phyloP scores from a whole-genome alignment of 1,140 invertebrate genomes.

The Agrilus planipennis region DNA sequence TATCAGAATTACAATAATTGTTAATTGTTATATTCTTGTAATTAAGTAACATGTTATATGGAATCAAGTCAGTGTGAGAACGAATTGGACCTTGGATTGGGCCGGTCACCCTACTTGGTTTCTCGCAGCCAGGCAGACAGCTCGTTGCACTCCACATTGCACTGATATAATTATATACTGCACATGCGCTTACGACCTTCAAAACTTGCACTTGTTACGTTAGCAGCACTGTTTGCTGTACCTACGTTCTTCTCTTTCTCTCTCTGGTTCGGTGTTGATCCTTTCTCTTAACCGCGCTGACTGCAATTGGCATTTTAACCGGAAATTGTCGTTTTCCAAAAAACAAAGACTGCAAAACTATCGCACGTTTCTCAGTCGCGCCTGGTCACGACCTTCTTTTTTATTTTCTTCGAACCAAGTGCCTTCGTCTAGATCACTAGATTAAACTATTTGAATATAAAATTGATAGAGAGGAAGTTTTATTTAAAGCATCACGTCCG shows the following conservation, averaged over 20 bases:
- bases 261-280: not conserved
- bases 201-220: slow-evolving; percentile 14
- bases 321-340: slow-evolving; percentile 1
- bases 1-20: too few relatives aligned
- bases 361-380: not conserved
- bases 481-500: too few relatives aligned
- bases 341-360: not conserved
- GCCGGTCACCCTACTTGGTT: slow-evolving; percentile 14
- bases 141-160: slow-evolving; percentile 11
- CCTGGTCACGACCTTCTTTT: not conserved
- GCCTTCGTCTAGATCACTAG: too few relatives aligned
- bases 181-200: slow-evolving; percentile 15
- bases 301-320: not conserved
- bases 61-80: too few relatives aligned
- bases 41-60: too few relatives aligned
- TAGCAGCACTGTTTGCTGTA: too few relatives aligned
- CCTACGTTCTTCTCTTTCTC: not conserved
- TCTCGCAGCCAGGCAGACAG: slow-evolving; percentile 5
- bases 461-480: too few relatives aligned
- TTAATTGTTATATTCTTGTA: too few relatives aligned
- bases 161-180: slow-evolving; percentile 20
- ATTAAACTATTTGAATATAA: too few relatives aligned
- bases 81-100: slow-evolving; percentile 14
- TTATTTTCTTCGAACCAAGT: too few relatives aligned
- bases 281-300: not conserved